phyloP scores from a whole-genome alignment of 2,888 invertebrate species.

The Augiades crinisus region DNA sequence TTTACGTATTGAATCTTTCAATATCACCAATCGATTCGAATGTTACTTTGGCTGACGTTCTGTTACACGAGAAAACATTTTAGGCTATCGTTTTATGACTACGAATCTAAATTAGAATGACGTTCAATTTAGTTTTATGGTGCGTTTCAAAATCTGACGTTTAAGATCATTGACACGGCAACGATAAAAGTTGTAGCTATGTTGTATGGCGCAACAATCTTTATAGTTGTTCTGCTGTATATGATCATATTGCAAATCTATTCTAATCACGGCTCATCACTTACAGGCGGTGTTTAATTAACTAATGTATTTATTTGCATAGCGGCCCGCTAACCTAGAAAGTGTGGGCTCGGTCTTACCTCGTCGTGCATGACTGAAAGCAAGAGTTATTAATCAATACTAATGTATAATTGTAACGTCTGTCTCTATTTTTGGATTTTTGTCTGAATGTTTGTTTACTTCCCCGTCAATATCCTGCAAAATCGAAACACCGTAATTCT shows the following conservation, averaged over 20 bases:
- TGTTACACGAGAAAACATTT: background rate
- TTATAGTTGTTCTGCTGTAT: no score
- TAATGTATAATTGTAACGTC: no score
- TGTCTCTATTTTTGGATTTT: no score
- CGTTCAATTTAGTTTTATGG: background rate
- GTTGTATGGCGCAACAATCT: no score
- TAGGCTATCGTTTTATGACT: background rate
- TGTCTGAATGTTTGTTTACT: no score
- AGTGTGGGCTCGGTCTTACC: conserved; percentile 15
- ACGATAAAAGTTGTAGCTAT: no score
- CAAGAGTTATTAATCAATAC: conserved; percentile 2
- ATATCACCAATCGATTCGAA: background rate
- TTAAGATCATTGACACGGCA: background rate
- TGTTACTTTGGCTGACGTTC: background rate
- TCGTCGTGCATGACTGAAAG: conserved; percentile 16
- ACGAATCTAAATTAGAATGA: background rate
- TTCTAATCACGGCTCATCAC: conserved; percentile 1
- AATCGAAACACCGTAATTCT: no score
- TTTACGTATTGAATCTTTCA: conserved; percentile 4
- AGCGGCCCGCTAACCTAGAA: conserved; percentile 28
- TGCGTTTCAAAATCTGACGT: background rate
- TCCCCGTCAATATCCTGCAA: no score
- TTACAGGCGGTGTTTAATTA: conserved; percentile 28
- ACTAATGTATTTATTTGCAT: conserved; percentile 29
- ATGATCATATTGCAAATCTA: background rate